Conservation (phyloP, 2,797 vertebrate genomes). For the Kryptopterus vitreolus region DNA sequence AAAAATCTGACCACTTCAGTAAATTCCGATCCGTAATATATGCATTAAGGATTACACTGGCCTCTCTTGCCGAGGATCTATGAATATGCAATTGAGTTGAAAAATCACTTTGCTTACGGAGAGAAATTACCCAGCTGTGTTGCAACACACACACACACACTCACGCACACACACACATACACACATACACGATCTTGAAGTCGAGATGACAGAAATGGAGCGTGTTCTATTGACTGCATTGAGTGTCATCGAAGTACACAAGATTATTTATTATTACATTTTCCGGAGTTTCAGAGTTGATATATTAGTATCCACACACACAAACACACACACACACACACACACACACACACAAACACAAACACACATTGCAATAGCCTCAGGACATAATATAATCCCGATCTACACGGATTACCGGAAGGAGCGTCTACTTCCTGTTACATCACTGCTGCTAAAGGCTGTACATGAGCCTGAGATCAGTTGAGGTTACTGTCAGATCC, state of each 20-base stretch:
- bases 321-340: too few relatives aligned
- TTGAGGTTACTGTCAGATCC: not conserved
- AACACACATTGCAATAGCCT: not conserved
- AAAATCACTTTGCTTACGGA: slow-evolving; percentile 52
- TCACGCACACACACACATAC: slow-evolving; percentile 6
- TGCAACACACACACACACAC: slow-evolving; percentile 30
- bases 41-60: slow-evolving; percentile 48
- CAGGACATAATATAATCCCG: slow-evolving; percentile 17
- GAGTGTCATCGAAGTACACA: not conserved
- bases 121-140: slow-evolving; percentile 47
- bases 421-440: slow-evolving; percentile 27
- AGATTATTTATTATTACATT: not conserved
- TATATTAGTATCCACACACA: not conserved
- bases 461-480: slow-evolving; percentile 41
- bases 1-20: slow-evolving; percentile 54
- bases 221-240: slow-evolving; percentile 1
- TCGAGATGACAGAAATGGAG: slow-evolving; percentile 36
- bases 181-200: slow-evolving; percentile 6
- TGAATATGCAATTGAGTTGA: slow-evolving; percentile 56
- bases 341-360: too few relatives aligned
- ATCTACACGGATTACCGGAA: slow-evolving; percentile 23
- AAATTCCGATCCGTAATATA: slow-evolving; percentile 50
- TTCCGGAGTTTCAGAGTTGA: not conserved
- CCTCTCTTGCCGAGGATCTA: slow-evolving; percentile 35
- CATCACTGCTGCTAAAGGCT: slow-evolving; percentile 41